Conservation (phyloP, 2,113 vertebrate species). For the Callipepla squamata region DNA sequence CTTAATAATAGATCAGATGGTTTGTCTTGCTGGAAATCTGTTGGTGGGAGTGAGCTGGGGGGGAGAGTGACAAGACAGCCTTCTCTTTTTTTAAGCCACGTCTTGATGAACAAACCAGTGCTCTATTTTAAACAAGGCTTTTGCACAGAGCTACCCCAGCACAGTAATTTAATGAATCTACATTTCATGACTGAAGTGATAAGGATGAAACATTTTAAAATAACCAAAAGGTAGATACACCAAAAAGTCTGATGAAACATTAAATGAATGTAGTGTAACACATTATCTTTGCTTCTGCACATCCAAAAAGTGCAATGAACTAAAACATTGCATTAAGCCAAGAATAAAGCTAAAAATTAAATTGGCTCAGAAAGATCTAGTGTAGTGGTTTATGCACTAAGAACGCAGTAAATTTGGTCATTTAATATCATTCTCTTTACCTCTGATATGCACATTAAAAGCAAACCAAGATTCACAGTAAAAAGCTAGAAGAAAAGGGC, state of each 20-base stretch:
- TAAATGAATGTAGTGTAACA: constrained; percentile 85
- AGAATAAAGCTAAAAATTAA: constrained; percentile 87
- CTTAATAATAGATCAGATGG: constrained; percentile 47
- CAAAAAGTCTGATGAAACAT: constrained; percentile 83
- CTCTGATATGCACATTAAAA: constrained; percentile 67
- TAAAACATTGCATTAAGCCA: constrained; percentile 87
- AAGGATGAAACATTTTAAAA: constrained; percentile 84
- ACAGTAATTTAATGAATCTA: constrained; percentile 79
- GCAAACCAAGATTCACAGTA: constrained; percentile 15
- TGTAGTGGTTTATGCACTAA: constrained; percentile 82
- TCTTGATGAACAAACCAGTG: constrained; percentile 55
- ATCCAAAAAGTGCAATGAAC: constrained; percentile 85
- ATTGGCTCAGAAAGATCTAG: constrained; percentile 81
- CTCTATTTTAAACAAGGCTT: constrained; percentile 50
- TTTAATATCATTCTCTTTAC: constrained; percentile 78
- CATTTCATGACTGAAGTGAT: constrained; percentile 81
- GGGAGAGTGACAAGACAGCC: constrained; percentile 30
- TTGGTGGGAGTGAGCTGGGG: neutral
- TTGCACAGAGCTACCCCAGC: constrained; percentile 66
- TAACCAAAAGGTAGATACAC: constrained; percentile 85
- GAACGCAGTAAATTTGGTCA: constrained; percentile 79
- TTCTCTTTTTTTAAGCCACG: constrained; percentile 18
- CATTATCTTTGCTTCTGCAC: constrained; percentile 87
- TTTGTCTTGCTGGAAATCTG: neutral
- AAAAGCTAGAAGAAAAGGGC: constrained; percentile 20